These are phyloP conservation scores for Toxotes chatareus DNA, from an alignment of 2,113 vertebrate species.

Conservation along the genomic window DNA sequence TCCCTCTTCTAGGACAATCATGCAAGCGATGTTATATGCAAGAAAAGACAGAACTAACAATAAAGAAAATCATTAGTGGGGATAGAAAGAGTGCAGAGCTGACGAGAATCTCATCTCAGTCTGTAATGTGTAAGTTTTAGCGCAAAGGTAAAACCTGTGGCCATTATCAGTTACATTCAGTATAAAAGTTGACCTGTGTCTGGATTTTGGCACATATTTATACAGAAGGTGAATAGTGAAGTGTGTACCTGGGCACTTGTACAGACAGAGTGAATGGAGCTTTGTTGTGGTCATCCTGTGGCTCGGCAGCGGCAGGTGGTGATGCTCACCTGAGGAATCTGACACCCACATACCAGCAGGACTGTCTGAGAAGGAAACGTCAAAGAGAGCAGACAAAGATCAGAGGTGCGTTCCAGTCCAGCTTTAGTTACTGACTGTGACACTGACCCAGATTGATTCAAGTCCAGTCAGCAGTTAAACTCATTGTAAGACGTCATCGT, in stretches of 20 bases:
- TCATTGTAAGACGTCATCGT: not conserved
- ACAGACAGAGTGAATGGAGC: conserved; percentile 51
- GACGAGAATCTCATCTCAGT: not conserved
- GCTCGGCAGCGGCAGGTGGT: conserved; percentile 17
- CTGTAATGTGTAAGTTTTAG: not conserved
- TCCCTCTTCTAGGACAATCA: not conserved
- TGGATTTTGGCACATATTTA: conserved; percentile 3
- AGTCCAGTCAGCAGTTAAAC: not conserved
- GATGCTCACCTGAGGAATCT: conserved; percentile 75
- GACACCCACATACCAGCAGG: conserved; percentile 60
- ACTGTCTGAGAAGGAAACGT: conserved; percentile 56
- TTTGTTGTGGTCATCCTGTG: conserved; percentile 45
- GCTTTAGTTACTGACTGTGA: conserved; percentile 4
- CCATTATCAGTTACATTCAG: not conserved
- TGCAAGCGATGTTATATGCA: not conserved
- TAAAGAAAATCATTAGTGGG: not conserved
- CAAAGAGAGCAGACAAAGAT: conserved; percentile 46
- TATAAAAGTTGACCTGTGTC: not conserved
- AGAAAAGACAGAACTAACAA: not conserved
- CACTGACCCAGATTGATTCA: conserved; percentile 6
- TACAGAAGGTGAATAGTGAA: not conserved
- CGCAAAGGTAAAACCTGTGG: not conserved
- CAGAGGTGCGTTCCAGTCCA: conserved; percentile 7
- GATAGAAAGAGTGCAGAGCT: not conserved
- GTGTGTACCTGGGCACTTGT: conserved; percentile 14